Percentiles rank a stretch among this genome's conserved stretches.
Conservation (phyloP, 2,113 vertebrate genomes). For the Neoarius graeffei region DNA sequence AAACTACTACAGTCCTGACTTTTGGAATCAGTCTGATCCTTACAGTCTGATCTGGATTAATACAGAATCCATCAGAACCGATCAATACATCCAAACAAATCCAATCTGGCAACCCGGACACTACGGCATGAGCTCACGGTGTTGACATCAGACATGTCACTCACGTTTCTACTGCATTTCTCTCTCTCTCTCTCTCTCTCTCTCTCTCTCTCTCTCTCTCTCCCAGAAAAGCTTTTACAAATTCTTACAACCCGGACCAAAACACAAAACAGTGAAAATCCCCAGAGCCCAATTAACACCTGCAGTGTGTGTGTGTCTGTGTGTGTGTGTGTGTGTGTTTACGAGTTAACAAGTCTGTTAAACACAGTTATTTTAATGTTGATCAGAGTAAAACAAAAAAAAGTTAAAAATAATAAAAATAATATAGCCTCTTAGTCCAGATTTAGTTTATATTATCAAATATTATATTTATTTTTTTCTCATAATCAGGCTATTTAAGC, state of each 20-base stretch:
- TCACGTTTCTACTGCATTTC: constrained; percentile 17
- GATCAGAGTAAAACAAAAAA: no score
- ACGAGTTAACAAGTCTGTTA: neutral
- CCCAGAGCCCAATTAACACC: neutral
- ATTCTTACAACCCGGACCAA: neutral
- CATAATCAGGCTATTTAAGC: no score
- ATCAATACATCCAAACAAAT: neutral
- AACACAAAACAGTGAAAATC: neutral
- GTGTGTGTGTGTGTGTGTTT: constrained; percentile 12
- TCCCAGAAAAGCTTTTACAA: neutral
- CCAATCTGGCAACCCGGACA: constrained; percentile 27
- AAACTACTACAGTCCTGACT: no score
- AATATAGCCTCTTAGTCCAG: no score
- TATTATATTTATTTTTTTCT: no score
- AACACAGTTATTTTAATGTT: neutral
- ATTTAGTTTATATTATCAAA: no score
- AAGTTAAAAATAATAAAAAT: no score
- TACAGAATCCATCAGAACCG: neutral
- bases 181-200: neutral
- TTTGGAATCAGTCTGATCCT: neutral
- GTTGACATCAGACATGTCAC: constrained; percentile 21
- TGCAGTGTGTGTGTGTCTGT: constrained; percentile 16
- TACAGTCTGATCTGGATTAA: neutral
- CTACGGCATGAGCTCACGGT: constrained; percentile 5
- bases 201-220: no score